phyloP scores from a whole-genome alignment of 2,113 vertebrate species.

The Dipodomys spectabilis region DNA sequence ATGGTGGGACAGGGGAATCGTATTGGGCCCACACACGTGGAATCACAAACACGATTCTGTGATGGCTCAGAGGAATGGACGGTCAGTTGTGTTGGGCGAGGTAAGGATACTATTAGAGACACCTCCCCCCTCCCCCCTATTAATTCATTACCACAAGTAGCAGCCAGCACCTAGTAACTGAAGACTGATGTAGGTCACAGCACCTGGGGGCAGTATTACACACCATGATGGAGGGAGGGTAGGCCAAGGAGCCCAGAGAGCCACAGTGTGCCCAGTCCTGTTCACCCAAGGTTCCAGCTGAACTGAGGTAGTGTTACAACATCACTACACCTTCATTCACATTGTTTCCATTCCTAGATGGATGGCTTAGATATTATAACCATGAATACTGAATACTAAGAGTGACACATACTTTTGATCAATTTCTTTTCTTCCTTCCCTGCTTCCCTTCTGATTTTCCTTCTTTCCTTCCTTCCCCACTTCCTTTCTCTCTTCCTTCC shows the following conservation, averaged over 20 bases:
- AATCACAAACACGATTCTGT: neutral
- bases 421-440: neutral
- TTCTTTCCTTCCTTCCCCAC: too few species aligned
- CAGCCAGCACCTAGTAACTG: neutral
- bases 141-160: neutral
- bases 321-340: neutral
- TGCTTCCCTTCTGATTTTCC: too few species aligned
- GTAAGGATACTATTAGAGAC: neutral
- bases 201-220: neutral
- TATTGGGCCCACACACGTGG: neutral
- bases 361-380: neutral
- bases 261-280: neutral
- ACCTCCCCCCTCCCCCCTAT: too few species aligned
- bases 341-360: neutral
- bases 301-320: neutral
- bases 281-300: neutral
- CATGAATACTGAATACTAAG: neutral
- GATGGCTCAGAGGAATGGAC: neutral
- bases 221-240: neutral
- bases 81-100: neutral
- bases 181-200: neutral
- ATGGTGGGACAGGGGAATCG: neutral
- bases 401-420: neutral
- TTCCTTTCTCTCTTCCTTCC: too few species aligned
- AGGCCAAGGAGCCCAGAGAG: neutral